Evolutionary conservation across 2,797 vertebrate species (phyloP), one percentile per base, ranked within the genome.

Genomic region (Gorsachius magnificus): DNA sequence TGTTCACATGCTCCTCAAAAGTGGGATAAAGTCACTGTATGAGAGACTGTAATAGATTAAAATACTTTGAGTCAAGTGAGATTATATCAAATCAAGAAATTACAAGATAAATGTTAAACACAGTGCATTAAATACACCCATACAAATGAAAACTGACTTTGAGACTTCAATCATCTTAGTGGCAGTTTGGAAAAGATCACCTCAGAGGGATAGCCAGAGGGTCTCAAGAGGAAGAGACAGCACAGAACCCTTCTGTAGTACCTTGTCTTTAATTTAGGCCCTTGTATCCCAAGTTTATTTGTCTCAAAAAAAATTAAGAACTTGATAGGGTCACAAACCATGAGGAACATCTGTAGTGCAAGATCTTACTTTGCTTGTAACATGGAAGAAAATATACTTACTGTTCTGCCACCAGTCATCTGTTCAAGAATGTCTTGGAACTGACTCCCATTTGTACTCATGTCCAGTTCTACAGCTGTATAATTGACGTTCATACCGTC

Each of bases 341-440:
- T 5, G 16, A 65, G 50, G 20, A 63, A 64, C 2, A 0, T 4
- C 17, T 26, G 33, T 33, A 51, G 13, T 21, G 1, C 13, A 76
- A 45, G 21, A 3, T 89, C 48, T 69, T 53, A 19, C 4, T 56
- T 43, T 43, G 21, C 35, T 71, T 56, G 21, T 58, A 36, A 31
- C 0, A 0, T 28, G 1, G 33, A 28, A 51, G 16, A 74, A 45
- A 29, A 68, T 6, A 48, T 51, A 98, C 98, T 98, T 96, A 99
- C 99, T 14, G 99, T 99, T 97, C 98, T 99, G 88, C 97, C 98
- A 22, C 99, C 99, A 0, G 99, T 99, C 97, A 99, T 98, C 95
- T 98, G 97, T 61, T 98, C 98, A 81, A 99, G 98, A 38, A 98
- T 90, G 2, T 99, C 98, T 86, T 99, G 99, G 88, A 99, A 96